Conservation (phyloP, 2,888 invertebrate species). For the Drosophila stalkeri region DNA sequence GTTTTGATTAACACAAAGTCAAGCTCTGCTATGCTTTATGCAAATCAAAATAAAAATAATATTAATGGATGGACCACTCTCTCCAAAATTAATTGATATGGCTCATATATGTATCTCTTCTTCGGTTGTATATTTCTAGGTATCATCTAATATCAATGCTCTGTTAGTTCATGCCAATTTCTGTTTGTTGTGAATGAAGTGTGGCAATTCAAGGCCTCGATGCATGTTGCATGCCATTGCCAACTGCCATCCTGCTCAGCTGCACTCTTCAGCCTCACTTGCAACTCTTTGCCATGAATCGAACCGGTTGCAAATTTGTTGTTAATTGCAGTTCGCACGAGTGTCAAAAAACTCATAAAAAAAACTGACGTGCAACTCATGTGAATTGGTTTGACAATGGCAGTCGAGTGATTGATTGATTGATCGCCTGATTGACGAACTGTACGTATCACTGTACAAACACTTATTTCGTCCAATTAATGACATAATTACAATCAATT, state of each 20-base stretch:
- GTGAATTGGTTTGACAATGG: slow-evolving; percentile 49
- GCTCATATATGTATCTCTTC: background rate
- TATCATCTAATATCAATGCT: background rate
- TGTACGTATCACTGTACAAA: slow-evolving; percentile 40
- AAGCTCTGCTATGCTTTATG: background rate
- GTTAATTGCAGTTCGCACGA: slow-evolving; percentile 62
- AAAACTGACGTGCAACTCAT: slow-evolving; percentile 31
- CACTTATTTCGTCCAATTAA: slow-evolving; percentile 58
- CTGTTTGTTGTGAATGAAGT: slow-evolving; percentile 14
- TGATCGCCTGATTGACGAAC: slow-evolving; percentile 59
- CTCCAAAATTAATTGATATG: background rate
- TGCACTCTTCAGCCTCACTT: background rate
- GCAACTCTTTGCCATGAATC: background rate
- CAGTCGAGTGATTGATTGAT: slow-evolving; percentile 45
- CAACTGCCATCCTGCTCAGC: background rate
- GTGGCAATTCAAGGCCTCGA: slow-evolving; percentile 28
- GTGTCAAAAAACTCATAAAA: slow-evolving; percentile 64
- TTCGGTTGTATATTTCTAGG: background rate
- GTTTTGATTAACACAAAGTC: background rate
- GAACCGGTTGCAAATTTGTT: slow-evolving; percentile 54
- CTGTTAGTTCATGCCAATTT: slow-evolving; percentile 23
- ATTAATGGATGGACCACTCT: background rate
- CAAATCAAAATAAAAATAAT: background rate
- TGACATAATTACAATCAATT: slow-evolving; percentile 55
- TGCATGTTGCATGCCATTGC: slow-evolving; percentile 39